Evolutionary conservation across 2,797 vertebrate genomes (phyloP), one percentile per base, ranked within the genome.

Genomic region (Denticeps clupeoides): DNA sequence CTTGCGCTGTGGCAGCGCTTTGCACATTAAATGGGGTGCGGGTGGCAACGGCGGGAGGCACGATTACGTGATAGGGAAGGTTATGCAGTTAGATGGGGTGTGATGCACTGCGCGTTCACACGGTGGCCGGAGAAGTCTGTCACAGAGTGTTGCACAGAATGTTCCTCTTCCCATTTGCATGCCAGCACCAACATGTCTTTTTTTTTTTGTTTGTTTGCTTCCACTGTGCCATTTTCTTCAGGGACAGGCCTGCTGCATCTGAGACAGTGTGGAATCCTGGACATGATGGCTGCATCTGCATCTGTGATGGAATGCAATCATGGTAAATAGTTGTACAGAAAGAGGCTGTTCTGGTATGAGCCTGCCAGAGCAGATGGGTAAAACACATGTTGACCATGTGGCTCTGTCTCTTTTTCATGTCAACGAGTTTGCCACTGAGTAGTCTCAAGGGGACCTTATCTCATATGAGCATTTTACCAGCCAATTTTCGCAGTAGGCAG

Each of bases 61-160:
- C 22, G 32, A 35, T 24, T 45, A 38, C 16, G 19, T 49, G 18
- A 32, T 48, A 27, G 8, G 7, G 19, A 5, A 7, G 23, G 27
- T 45, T 26, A 10, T 5, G 3, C 2, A 28, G 26, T 31, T 41
- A 48, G 24, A 55, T 29, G 40, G 13, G 6, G 27, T 15, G 28
- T 35, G 25, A 35, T 9, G 22, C 13, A 5, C 15, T n/a, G 28
- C 37, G 31, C 13, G 29, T 29, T 32, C 12, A n/a, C 29, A 32
- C 29, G 56, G 56, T 46, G n/a, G 28, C 31, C 38, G 33, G 29
- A 26, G 53, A 49, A 44, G 55, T 40, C 53, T 49, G 46, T 45
- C 53, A 49, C 8, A 45, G 32, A 21, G 22, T 12, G 47, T 45
- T n/a, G 38, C 41, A 47, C 38, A 31, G 15, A 44, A 10, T 10